phyloP scores from a whole-genome alignment of 1,140 invertebrate species.

The Aphidius ervi region DNA sequence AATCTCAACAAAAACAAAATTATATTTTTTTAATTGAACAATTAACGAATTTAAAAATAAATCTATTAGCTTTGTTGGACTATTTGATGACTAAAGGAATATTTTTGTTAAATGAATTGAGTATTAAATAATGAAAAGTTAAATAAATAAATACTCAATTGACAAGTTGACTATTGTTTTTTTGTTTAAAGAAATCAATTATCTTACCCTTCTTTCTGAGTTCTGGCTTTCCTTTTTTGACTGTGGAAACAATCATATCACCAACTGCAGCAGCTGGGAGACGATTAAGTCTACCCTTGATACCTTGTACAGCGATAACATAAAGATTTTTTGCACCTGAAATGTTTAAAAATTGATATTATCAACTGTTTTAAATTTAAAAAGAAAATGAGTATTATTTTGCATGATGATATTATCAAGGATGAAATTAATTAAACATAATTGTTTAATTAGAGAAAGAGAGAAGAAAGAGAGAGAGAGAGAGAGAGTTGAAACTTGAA shows the following conservation, averaged over 20 bases:
- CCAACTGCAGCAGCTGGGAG: slow-evolving; percentile 94
- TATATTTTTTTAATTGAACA: neutral
- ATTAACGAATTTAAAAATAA: too few relatives aligned
- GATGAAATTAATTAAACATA: too few relatives aligned
- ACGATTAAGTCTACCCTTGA: slow-evolving; percentile 95
- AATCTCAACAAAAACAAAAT: too few relatives aligned
- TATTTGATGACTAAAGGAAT: too few relatives aligned
- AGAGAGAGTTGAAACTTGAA: too few relatives aligned
- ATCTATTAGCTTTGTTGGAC: neutral
- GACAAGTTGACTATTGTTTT: too few relatives aligned
- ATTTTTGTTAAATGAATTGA: neutral
- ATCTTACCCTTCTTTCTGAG: slow-evolving; percentile 91
- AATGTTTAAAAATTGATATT: neutral
- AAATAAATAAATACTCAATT: neutral
- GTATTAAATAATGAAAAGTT: too few relatives aligned
- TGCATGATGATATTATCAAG: too few relatives aligned
- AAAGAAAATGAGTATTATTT: too few relatives aligned
- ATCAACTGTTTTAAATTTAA: too few relatives aligned
- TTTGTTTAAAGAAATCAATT: neutral
- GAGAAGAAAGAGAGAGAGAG: too few relatives aligned
- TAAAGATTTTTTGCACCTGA: slow-evolving; percentile 97
- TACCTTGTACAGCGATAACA: slow-evolving; percentile 98
- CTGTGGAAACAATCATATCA: slow-evolving; percentile 98
- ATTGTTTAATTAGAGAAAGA: too few relatives aligned
- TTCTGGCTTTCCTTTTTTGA: slow-evolving; percentile 99